These are phyloP conservation scores for Lasiurus borealis DNA, from an alignment of 2,113 vertebrate genomes.

Conservation along the genomic window DNA sequence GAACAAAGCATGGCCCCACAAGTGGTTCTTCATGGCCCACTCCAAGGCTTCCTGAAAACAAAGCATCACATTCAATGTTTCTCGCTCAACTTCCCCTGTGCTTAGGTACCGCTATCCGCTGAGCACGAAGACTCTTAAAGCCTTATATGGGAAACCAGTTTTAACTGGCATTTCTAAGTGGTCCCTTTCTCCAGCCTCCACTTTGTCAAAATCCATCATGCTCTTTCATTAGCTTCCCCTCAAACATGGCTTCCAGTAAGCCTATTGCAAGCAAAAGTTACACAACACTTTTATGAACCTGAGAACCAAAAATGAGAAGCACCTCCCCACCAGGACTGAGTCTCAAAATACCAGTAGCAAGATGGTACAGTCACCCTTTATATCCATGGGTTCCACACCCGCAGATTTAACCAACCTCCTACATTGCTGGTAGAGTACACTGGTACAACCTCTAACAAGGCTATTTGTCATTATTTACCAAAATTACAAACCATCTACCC, in stretches of 20 bases:
- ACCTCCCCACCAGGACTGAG: neutral
- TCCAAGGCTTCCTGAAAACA: conserved; percentile 93
- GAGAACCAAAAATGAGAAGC: neutral
- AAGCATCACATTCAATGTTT: neutral
- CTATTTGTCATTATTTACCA: conserved; percentile 8
- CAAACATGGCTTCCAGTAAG: neutral
- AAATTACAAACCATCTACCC: neutral
- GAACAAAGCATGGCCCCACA: conserved; percentile 97
- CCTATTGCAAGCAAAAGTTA: neutral
- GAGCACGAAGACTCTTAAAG: neutral
- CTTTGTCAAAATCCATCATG: neutral
- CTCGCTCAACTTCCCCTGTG: neutral
- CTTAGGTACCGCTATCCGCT: accelerated
- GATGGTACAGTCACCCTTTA: too few relatives aligned
- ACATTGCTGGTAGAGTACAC: neutral
- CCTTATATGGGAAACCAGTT: accelerated
- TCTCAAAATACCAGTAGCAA: neutral
- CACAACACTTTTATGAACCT: neutral
- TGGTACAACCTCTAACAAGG: neutral
- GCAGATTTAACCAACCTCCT: too few relatives aligned
- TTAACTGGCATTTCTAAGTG: neutral
- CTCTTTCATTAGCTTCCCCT: neutral
- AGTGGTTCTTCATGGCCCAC: conserved; percentile 92
- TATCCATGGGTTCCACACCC: neutral
- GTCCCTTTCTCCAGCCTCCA: neutral